Conservation (phyloP, 1,140 invertebrate genomes). For the Apolygus lucorum region DNA sequence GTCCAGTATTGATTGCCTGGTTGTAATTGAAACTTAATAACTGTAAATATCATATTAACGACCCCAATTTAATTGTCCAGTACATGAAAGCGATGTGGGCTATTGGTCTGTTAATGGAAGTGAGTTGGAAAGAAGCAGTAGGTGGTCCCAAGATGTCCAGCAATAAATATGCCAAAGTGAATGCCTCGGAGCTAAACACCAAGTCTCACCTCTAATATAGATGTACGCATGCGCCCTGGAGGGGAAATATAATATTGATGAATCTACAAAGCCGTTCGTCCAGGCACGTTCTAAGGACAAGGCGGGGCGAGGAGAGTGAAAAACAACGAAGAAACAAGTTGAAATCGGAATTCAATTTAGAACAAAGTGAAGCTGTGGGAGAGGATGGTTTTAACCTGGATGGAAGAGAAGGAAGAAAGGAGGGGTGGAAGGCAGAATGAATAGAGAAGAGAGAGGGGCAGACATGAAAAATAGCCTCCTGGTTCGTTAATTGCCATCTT, state of each 20-base stretch:
- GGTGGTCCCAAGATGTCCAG: constrained; percentile 13
- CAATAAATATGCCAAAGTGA: constrained; percentile 11
- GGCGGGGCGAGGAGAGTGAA: background rate
- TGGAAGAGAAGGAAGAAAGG: constrained; percentile 76
- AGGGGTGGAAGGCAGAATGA: constrained; percentile 66
- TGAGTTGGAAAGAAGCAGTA: background rate
- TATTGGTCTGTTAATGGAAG: background rate
- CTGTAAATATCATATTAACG: background rate
- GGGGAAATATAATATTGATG: constrained; percentile 11
- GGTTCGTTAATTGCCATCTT: constrained; percentile 37
- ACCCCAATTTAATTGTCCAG: background rate
- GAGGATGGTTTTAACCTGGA: background rate
- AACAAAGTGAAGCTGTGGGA: constrained; percentile 1
- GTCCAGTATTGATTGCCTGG: background rate
- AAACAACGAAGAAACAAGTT: background rate
- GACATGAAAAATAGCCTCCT: constrained; percentile 47
- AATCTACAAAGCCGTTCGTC: constrained; percentile 10
- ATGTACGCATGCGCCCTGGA: background rate
- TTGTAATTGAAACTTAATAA: background rate
- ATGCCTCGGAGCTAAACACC: constrained; percentile 2
- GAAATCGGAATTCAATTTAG: constrained; percentile 15
- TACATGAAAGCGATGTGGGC: background rate
- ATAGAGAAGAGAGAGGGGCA: constrained; percentile 50
- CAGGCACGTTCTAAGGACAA: background rate
- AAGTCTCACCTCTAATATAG: constrained; percentile 16